Evolutionary conservation across 2,888 invertebrate species (phyloP), one percentile per base, ranked within the genome.

Genomic region (Melanargia galathea): DNA sequence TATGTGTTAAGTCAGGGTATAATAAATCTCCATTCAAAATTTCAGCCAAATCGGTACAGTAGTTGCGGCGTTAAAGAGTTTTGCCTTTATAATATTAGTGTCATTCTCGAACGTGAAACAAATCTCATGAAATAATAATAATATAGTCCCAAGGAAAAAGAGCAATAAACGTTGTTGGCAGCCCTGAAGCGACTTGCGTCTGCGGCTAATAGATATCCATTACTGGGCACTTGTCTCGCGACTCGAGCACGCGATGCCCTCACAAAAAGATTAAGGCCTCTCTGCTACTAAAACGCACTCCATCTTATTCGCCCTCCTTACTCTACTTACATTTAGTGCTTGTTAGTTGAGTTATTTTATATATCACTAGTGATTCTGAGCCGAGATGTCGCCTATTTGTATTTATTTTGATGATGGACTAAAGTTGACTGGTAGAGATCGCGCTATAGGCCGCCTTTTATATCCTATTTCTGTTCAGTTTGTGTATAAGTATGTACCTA

Each of bases 161-260:
- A 33, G 11, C 20, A 11, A 18, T 24, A 0, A 2, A 8, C n/a
- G 3, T 11, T n/a, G 20, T 59, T 64, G 72, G 0, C 78, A 84
- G 59, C 84, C 84, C 82, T 84, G 65, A 11, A 5, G 8, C 46
- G 43, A 59, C 49, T 66, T 61, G 73, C 65, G 76, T 77, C 84
- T 86, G 86, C 73, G 82, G 80, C 76, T 86, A 86, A 86, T 86
- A 86, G 86, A 85, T 86, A 84, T 84, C 86, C 82, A 86, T 86
- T 86, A 86, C 84, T 77, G 80, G 77, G 72, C 84, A 84, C 86
- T 86, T 84, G 84, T 82, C 81, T 79, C 79, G 69, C 66, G 73
- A 79, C 75, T 78, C 75, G 74, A 78, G 78, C 73, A 75, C 78
- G 76, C 78, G 73, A 79, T 61, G 63, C 63, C 70, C 70, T 73